phyloP scores from a whole-genome alignment of 2,888 invertebrate genomes.

The Mactromeris polynyma region DNA sequence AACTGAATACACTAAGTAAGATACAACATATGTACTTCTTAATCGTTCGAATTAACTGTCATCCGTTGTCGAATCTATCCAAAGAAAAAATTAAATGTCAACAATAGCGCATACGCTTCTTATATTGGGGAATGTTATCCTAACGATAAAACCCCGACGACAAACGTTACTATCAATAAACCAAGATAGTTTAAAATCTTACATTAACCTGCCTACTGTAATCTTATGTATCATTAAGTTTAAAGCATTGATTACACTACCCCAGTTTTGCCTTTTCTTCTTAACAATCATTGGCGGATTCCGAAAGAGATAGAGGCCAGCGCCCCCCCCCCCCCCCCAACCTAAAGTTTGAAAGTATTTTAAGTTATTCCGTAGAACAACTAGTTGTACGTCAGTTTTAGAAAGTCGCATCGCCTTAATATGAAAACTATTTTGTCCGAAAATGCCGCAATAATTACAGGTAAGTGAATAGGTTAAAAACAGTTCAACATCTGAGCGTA shows the following conservation, averaged over 20 bases:
- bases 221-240: constrained; percentile 4
- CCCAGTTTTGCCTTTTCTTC: not conserved
- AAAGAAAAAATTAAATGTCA: not conserved
- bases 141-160: not conserved
- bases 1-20: not conserved
- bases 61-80: not conserved
- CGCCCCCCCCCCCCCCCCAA: no score
- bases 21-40: not conserved
- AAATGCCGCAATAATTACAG: no score
- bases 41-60: not conserved
- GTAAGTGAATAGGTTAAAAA: no score
- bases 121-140: not conserved
- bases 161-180: not conserved
- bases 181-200: not conserved
- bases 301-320: no score
- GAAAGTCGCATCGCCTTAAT: no score
- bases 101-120: not conserved
- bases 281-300: no score
- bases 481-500: no score
- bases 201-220: not conserved
- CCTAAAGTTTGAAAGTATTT: no score
- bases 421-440: no score
- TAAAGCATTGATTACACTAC: not conserved
- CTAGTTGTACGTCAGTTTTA: no score
- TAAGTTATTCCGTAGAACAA: no score